These are phyloP conservation scores for Phoxinus dragarum DNA, from an alignment of 2,797 vertebrate species.

Conservation along the genomic window DNA sequence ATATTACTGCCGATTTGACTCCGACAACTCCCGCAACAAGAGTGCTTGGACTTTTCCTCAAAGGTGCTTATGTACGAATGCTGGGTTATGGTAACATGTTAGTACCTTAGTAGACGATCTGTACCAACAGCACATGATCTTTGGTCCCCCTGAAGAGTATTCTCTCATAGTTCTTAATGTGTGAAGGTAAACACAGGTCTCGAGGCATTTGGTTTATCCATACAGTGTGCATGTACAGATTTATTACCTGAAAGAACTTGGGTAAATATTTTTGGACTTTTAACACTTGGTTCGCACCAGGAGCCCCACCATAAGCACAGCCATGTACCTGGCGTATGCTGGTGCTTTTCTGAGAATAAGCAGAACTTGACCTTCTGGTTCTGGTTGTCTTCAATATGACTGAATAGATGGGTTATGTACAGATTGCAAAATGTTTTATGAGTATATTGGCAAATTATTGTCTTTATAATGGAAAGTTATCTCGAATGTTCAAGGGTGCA, in stretches of 20 bases:
- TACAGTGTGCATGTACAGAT: constrained; percentile 6
- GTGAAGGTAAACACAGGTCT: constrained; percentile 24
- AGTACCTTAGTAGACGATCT: constrained; percentile 20
- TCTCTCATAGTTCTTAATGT: constrained; percentile 5
- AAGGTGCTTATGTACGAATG: constrained; percentile 31
- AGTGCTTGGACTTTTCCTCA: constrained; percentile 6
- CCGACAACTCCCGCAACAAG: neutral
- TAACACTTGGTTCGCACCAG: constrained; percentile 21
- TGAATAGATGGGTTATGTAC: constrained; percentile 33
- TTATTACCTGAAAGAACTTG: constrained; percentile 1
- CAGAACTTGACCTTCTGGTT: constrained; percentile 28
- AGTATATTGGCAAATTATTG: constrained; percentile 34
- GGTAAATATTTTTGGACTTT: constrained; percentile 41
- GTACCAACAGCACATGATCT: constrained; percentile 35
- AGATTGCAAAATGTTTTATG: constrained; percentile 31
- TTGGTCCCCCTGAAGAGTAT: neutral
- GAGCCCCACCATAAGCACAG: constrained; percentile 37
- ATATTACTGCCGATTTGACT: constrained; percentile 31
- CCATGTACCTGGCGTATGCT: neutral
- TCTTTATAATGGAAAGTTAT: constrained; percentile 56
- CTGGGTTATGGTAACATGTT: constrained; percentile 14
- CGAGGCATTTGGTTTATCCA: constrained; percentile 40
- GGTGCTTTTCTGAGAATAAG: constrained; percentile 36
- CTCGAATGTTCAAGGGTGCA: constrained; percentile 77
- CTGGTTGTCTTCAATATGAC: constrained; percentile 32